Conservation (phyloP, 2,888 invertebrate species). For the Microdon myrmicae region DNA sequence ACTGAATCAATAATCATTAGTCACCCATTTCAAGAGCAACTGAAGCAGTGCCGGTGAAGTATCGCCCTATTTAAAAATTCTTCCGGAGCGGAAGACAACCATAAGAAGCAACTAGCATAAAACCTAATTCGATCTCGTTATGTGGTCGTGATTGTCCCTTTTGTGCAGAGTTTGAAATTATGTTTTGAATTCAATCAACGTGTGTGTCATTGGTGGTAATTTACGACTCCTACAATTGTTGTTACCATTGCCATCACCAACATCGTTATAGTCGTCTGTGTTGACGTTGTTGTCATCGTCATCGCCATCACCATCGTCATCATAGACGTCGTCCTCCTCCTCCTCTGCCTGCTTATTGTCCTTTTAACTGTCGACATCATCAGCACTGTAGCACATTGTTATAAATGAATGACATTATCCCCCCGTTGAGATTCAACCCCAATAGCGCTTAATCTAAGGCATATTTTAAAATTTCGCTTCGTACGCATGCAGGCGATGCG, state of each 20-base stretch:
- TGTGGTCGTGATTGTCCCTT: constrained; percentile 57
- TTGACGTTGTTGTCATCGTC: constrained; percentile 20
- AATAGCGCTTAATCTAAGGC: constrained; percentile 46
- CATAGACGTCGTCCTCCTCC: constrained; percentile 12
- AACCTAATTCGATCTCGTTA: constrained; percentile 61
- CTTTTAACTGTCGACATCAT: constrained; percentile 37
- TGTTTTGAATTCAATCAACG: constrained; percentile 56
- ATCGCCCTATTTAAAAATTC: constrained; percentile 45
- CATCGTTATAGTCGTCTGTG: constrained; percentile 10
- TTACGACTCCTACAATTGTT: constrained; percentile 52
- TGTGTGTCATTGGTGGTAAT: constrained; percentile 55
- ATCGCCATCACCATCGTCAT: constrained; percentile 35
- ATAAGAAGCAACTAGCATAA: constrained; percentile 43
- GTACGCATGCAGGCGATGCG: constrained; percentile 50
- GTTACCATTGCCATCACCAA: constrained; percentile 38
- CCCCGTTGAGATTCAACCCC: constrained; percentile 43
- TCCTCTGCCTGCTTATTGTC: constrained; percentile 15
- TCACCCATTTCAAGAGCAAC: constrained; percentile 45
- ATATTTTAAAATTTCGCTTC: constrained; percentile 50
- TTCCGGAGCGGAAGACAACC: constrained; percentile 16
- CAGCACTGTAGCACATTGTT: constrained; percentile 26
- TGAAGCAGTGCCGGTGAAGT: constrained; percentile 5
- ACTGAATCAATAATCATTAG: constrained; percentile 52
- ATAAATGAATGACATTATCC: constrained; percentile 44
- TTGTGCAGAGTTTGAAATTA: constrained; percentile 53